These are phyloP conservation scores for Callithrix jacchus DNA, from an alignment of 2,113 vertebrate genomes.

Conservation along the genomic window DNA sequence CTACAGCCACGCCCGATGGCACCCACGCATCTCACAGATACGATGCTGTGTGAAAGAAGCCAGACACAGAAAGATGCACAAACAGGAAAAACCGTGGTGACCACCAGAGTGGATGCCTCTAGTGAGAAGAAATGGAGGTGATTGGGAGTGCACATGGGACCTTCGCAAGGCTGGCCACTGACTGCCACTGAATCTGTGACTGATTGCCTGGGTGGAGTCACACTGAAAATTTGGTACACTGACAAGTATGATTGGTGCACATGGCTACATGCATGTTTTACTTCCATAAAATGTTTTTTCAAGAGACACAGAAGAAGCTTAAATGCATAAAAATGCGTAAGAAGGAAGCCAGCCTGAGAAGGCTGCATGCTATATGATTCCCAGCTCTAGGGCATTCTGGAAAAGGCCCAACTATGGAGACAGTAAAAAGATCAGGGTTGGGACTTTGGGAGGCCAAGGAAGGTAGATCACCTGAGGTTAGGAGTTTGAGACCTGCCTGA, in stretches of 20 bases:
- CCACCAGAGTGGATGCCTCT: no score
- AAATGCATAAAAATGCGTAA: no score
- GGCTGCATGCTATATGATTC: not conserved
- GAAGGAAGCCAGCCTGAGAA: not conserved
- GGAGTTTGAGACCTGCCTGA: no score
- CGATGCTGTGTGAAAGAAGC: no score
- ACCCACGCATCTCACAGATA: not conserved
- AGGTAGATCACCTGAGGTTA: no score
- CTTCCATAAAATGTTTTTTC: not conserved
- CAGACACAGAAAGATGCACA: not conserved
- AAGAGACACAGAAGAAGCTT: not conserved
- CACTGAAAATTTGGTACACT: not conserved
- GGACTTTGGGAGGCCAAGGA: no score
- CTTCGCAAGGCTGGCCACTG: not conserved
- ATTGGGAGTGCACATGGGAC: no score
- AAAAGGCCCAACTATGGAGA: not conserved
- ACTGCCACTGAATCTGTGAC: not conserved
- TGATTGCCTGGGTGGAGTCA: not conserved
- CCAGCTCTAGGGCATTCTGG: not conserved
- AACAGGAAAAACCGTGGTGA: not conserved
- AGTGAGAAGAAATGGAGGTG: not conserved
- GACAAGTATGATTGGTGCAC: not conserved
- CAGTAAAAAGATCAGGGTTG: not conserved
- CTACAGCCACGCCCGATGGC: not conserved
- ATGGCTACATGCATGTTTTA: no score